A percentile compares a stretch with the other conserved stretches of the same genome.
phyloP scores from a whole-genome alignment of 2,113 vertebrate genomes.

The Engraulis encrasicolus region DNA sequence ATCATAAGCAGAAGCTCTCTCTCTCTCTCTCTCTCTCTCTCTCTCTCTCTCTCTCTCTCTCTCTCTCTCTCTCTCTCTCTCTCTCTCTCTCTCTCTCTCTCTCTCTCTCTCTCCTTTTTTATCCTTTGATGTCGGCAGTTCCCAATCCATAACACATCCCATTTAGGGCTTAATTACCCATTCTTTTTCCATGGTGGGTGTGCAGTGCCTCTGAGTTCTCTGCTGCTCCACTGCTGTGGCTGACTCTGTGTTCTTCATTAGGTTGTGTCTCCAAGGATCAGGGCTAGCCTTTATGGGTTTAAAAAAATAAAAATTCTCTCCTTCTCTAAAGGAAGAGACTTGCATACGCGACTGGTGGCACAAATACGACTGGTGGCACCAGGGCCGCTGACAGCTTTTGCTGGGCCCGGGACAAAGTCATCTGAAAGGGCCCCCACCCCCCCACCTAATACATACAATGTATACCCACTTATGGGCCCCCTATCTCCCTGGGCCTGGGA shows the following conservation, averaged over 20 bases:
- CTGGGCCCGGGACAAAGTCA: no score
- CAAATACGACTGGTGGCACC: no score
- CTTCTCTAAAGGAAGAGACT: neutral
- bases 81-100: neutral
- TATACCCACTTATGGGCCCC: no score
- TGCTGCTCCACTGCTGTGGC: neutral
- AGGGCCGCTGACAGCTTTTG: no score
- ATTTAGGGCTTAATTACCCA: neutral
- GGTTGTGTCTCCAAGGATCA: neutral
- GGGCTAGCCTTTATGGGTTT: neutral
- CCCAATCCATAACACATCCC: neutral
- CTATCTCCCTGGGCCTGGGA: no score
- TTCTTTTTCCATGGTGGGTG: neutral
- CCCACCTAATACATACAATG: no score
- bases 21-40: neutral
- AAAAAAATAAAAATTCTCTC: no score
- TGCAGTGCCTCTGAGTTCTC: neutral
- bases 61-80: neutral
- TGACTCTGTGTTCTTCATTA: neutral
- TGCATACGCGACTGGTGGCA: neutral
- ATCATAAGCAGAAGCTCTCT: neutral
- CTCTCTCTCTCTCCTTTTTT: slow-evolving; percentile 10
- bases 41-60: neutral
- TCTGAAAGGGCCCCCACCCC: no score
- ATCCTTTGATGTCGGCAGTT: slow-evolving; percentile 15